Evolutionary conservation across 1,140 invertebrate species (phyloP).

Genomic region (Propsilocerus akamusi): DNA sequence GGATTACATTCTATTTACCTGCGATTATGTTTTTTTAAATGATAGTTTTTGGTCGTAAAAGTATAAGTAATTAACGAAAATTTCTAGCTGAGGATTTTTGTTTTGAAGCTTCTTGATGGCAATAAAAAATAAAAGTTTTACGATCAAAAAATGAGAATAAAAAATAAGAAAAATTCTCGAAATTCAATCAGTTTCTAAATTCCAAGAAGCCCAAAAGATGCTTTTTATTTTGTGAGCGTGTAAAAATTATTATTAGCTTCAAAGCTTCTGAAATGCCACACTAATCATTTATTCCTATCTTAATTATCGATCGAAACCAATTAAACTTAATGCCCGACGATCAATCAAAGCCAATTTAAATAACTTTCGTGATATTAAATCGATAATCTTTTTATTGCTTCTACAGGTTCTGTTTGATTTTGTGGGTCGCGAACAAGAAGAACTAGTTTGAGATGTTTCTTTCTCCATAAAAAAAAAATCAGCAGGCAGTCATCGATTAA

Average conservation of each 20-base stretch:
- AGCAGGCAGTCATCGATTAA: background rate
- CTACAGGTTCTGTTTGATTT: background rate
- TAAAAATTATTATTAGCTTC: background rate
- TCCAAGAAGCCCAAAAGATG: too few species aligned
- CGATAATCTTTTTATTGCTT: conserved; percentile 1
- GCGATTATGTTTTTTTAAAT: too few species aligned
- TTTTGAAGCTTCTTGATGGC: too few species aligned
- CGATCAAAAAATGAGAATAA: too few species aligned
- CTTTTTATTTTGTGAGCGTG: too few species aligned
- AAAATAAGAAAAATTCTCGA: too few species aligned
- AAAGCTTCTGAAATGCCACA: conserved; percentile 2
- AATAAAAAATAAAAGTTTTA: too few species aligned
- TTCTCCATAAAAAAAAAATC: background rate
- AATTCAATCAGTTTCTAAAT: too few species aligned
- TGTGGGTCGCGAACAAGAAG: background rate
- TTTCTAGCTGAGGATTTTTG: too few species aligned
- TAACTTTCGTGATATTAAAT: conserved; percentile 1
- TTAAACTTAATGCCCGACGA: background rate
- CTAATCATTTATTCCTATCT: conserved; percentile 1
- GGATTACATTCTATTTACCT: too few species aligned
- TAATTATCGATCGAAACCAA: conserved; percentile 2
- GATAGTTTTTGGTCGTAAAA: too few species aligned
- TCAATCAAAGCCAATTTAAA: conserved; percentile 3
- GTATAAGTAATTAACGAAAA: too few species aligned
- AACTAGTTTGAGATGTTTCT: background rate